Evolutionary conservation across 2,113 vertebrate species (phyloP), one percentile per base, ranked within the genome.

Genomic region (Anser brachyrhynchus): DNA sequence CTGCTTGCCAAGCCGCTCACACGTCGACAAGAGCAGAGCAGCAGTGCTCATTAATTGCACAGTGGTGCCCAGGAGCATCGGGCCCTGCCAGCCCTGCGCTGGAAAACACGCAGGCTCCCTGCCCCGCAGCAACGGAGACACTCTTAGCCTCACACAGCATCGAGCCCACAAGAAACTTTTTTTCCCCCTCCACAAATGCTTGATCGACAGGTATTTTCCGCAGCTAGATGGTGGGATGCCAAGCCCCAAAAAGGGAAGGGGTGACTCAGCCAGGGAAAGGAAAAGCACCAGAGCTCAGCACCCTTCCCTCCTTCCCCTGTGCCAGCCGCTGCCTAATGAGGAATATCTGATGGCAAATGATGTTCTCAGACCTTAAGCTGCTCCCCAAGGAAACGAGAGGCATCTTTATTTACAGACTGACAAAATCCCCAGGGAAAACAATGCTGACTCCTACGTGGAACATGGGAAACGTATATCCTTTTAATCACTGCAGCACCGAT

Each of bases 351-450:
- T 57, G 73, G 83, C 70, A 90, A 90, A 93, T 0, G 2, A 90
- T 43, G 33, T 81, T 90, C 79, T 94, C 57, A 78, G 85, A 83
- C 69, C 76, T 93, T 78, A 83, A 81, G 80, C 54, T 65, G 70
- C 49, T 93, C 73, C 89, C 93, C 73, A 81, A 82, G 90, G 92
- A 92, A 92, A 78, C 43, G 8, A 1, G 74, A 77, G 80, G 73
- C 83, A 84, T 84, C 70, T 92, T 93, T 89, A 95, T 90, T 95
- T 94, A 94, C 85, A 93, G 94, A 92, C 80, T 81, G 69, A 33
- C 1, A 3, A 77, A 96, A 57, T 69, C 93, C 80, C 86, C 10
- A 13, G 49, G 90, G 92, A 90, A 88, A 90, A 75, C 76, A 89
- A 78, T 57, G 80, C 61, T 2, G 2, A 84, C 79, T 96, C 69